These are phyloP conservation scores for Phylloscopus whistleri DNA, from an alignment of 2,113 vertebrate species.

Conservation along the genomic window DNA sequence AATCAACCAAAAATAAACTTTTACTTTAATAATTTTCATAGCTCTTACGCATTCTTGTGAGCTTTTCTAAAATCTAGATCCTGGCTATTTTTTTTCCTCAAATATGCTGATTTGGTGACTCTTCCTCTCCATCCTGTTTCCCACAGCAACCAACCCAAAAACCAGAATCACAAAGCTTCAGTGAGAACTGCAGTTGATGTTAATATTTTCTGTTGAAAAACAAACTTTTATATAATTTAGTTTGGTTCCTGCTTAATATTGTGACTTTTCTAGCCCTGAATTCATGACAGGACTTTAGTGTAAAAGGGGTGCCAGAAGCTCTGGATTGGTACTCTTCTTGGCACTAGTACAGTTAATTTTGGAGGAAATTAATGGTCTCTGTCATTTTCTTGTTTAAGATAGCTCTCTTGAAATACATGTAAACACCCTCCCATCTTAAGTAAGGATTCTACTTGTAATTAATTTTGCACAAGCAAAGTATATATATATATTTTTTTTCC, in stretches of 20 bases:
- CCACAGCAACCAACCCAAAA: background rate
- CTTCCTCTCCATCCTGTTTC: accelerated
- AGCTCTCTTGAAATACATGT: background rate
- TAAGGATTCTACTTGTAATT: background rate
- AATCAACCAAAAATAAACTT: background rate
- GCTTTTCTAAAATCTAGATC: background rate
- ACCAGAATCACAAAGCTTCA: background rate
- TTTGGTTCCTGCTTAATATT: background rate
- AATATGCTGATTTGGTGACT: background rate
- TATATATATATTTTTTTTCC: background rate
- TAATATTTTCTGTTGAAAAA: background rate
- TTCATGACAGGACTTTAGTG: background rate
- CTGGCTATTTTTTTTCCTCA: background rate
- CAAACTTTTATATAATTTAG: background rate
- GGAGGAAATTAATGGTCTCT: background rate
- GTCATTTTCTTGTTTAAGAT: background rate
- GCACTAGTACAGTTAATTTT: background rate
- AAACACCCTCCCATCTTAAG: background rate
- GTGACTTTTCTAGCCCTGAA: background rate
- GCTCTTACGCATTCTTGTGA: background rate
- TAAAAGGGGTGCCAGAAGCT: background rate
- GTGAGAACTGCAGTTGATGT: background rate
- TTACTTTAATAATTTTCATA: background rate
- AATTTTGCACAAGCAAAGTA: background rate
- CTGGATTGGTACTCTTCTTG: background rate